These are phyloP conservation scores for Uloborus plumipes DNA, from an alignment of 2,888 invertebrate species.

Conservation along the genomic window DNA sequence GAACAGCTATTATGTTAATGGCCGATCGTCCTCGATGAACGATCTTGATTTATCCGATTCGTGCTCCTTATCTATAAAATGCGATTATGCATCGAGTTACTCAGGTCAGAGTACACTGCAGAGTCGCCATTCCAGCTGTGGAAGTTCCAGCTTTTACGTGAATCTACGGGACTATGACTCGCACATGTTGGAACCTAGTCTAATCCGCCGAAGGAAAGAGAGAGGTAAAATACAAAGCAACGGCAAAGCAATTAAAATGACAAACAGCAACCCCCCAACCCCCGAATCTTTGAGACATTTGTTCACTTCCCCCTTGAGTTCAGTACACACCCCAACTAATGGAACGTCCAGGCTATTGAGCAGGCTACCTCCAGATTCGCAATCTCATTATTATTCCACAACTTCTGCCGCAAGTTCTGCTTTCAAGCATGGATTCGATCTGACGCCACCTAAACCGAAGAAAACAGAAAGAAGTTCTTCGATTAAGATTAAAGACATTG, in stretches of 20 bases:
- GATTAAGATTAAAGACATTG: conserved; percentile 57
- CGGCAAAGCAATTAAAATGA: conserved; percentile 3
- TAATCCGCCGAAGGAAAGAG: conserved; percentile 13
- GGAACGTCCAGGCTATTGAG: conserved; percentile 17
- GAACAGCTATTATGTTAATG: conserved; percentile 49
- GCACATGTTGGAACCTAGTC: conserved; percentile 43
- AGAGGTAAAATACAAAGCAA: conserved; percentile 4
- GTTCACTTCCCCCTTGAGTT: conserved; percentile 48
- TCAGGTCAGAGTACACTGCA: conserved; percentile 49
- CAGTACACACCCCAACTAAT: conserved; percentile 27
- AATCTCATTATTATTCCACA: conserved; percentile 45
- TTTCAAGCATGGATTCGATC: conserved; percentile 47
- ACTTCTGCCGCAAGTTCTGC: conserved; percentile 44
- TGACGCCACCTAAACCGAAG: conserved; percentile 28
- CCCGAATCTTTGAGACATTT: conserved; percentile 50
- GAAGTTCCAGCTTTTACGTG: conserved; percentile 48
- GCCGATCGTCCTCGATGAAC: conserved; percentile 48
- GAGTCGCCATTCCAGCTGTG: conserved; percentile 41
- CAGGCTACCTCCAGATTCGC: conserved; percentile 30
- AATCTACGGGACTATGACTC: conserved; percentile 48
- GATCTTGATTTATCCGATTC: conserved; percentile 51
- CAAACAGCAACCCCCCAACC: conserved; percentile 48
- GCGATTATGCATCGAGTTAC: conserved; percentile 45
- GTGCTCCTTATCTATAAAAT: conserved; percentile 52
- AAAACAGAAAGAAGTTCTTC: conserved; percentile 55